Conservation (phyloP, 37 sponge, comb jelly and placozoan species). For the Aplysina aerophoba region DNA sequence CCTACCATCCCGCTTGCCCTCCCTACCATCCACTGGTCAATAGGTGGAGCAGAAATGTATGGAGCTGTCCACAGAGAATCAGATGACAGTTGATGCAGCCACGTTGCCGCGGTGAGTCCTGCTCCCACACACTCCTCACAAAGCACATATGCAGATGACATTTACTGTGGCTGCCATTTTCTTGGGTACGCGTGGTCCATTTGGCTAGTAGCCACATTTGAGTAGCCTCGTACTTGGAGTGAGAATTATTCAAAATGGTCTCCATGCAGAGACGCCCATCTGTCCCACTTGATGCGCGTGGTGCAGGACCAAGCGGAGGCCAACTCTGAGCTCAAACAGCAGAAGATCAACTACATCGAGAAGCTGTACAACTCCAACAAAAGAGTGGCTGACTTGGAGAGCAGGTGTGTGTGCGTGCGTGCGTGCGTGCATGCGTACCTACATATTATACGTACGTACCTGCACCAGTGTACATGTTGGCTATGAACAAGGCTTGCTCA, state of each 20-base stretch:
- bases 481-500: no score
- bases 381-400: constrained; percentile 44
- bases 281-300: constrained; percentile 50
- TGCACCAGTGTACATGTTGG: no score
- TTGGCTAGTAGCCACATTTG: no score
- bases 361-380: constrained; percentile 54
- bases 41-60: constrained; percentile 74
- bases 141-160: neutral
- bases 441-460: no score
- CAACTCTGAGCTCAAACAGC: constrained; percentile 48
- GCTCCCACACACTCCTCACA: neutral
- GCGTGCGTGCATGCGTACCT: no score
- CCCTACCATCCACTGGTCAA: neutral
- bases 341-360: constrained; percentile 39
- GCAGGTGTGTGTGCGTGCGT: constrained; percentile 29
- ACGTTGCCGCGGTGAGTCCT: constrained; percentile 40
- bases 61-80: constrained; percentile 67
- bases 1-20: no score
- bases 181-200: neutral
- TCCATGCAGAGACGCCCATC: constrained; percentile 34
- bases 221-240: no score
- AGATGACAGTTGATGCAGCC: constrained; percentile 71
- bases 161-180: neutral
- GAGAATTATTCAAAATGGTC: no score
- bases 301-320: constrained; percentile 45